Evolutionary conservation across 2,888 invertebrate genomes (phyloP).

Genomic region (Conistra vaccinii): DNA sequence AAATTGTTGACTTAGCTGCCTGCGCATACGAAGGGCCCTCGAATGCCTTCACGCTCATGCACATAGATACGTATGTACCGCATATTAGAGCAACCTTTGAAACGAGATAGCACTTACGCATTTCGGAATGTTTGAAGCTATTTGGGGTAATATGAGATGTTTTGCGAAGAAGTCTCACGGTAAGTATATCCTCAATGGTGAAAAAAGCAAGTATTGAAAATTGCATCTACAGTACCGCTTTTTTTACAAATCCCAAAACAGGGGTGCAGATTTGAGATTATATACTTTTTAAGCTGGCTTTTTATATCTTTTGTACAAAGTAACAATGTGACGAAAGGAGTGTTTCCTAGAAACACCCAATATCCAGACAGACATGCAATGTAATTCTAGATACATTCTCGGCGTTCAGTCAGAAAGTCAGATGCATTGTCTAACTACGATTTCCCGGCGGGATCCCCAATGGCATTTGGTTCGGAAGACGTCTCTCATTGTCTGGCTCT

Average conservation of each 20-base stretch:
- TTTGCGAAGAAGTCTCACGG: constrained; percentile 38
- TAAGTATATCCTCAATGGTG: background rate
- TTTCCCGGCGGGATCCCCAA: constrained; percentile 77
- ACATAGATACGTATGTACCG: constrained; percentile 41
- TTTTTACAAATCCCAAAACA: background rate
- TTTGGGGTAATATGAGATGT: constrained; percentile 31
- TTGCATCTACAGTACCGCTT: background rate
- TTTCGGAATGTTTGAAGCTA: constrained; percentile 27
- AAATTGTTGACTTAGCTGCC: constrained; percentile 80
- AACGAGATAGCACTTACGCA: constrained; percentile 46
- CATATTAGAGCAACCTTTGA: constrained; percentile 55
- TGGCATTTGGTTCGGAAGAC: constrained; percentile 80
- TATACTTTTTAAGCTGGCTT: constrained; percentile 6
- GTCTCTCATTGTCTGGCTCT: constrained; percentile 68
- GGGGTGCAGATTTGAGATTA: constrained; percentile 8
- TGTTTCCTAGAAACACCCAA: constrained; percentile 12
- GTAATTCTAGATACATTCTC: constrained; percentile 64
- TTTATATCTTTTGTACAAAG: background rate
- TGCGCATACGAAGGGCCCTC: constrained; percentile 61
- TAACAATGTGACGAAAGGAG: constrained; percentile 6
- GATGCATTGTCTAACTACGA: constrained; percentile 75
- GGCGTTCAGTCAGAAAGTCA: constrained; percentile 65
- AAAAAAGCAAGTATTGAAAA: constrained; percentile 24
- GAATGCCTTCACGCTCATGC: constrained; percentile 68
- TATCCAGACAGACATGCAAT: constrained; percentile 34